phyloP scores from a whole-genome alignment of 2,888 invertebrate species.

The Lacanobia oleracea region DNA sequence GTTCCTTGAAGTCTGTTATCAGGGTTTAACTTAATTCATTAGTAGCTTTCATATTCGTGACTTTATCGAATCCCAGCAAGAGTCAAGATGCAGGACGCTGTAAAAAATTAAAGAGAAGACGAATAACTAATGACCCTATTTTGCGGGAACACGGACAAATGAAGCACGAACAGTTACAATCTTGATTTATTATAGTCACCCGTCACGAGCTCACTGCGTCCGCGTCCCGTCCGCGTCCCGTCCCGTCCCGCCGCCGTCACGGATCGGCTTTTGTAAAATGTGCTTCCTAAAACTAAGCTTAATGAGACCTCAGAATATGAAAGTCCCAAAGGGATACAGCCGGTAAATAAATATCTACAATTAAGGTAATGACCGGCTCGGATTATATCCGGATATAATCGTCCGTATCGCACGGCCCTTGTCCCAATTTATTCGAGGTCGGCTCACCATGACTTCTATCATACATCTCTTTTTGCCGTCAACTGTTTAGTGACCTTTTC shows the following conservation, averaged over 20 bases:
- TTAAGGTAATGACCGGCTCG: not conserved
- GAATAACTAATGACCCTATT: conserved; percentile 17
- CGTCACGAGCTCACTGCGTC: conserved; percentile 4
- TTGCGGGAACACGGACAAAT: conserved; percentile 23
- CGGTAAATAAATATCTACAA: conserved; percentile 3
- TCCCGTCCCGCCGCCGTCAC: not conserved
- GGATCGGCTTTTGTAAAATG: not conserved
- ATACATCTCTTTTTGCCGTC: not conserved
- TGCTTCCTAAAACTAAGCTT: conserved; percentile 1
- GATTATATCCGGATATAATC: not conserved
- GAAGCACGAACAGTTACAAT: conserved; percentile 22
- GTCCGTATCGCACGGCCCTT: no score
- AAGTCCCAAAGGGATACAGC: conserved; percentile 2
- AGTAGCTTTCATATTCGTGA: not conserved
- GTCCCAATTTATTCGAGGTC: no score
- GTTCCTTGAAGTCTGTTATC: not conserved
- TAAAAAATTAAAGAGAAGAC: not conserved
- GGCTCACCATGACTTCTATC: no score
- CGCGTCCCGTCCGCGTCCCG: not conserved
- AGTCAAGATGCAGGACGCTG: not conserved
- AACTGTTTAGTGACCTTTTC: not conserved
- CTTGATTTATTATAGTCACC: conserved; percentile 20
- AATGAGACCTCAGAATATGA: conserved; percentile 25
- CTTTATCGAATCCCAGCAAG: not conserved
- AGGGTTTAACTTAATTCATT: not conserved